These are phyloP conservation scores for Pseudochromis fuscus DNA, from an alignment of 2,797 vertebrate species.

Conservation along the genomic window DNA sequence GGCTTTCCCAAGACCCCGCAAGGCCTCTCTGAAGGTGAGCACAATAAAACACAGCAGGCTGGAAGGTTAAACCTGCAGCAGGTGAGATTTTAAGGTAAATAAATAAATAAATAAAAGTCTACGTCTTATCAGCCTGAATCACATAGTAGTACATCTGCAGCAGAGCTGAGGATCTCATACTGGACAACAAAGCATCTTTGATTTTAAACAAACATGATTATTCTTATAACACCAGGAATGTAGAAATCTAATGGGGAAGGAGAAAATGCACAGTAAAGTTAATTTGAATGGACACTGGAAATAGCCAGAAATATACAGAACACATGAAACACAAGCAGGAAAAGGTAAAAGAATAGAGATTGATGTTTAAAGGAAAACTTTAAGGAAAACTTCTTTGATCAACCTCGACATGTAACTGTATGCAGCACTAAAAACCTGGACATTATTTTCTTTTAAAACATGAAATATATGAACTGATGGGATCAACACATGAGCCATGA, in stretches of 20 bases:
- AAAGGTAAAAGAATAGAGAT: too few relatives aligned
- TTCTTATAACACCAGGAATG: not conserved
- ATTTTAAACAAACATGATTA: not conserved
- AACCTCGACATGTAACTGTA: too few relatives aligned
- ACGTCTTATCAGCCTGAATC: conserved; percentile 34
- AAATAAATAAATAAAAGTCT: conserved; percentile 17
- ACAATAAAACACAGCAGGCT: conserved; percentile 66
- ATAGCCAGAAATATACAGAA: too few relatives aligned
- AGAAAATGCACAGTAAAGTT: not conserved
- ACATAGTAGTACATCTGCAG: conserved; percentile 40
- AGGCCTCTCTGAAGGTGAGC: conserved; percentile 72
- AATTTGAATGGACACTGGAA: not conserved
- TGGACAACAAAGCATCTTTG: not conserved
- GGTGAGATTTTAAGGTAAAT: conserved; percentile 52
- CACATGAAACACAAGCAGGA: too few relatives aligned
- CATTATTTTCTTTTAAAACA: too few relatives aligned
- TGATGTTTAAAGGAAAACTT: too few relatives aligned
- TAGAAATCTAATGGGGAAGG: too few relatives aligned
- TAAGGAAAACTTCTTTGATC: too few relatives aligned
- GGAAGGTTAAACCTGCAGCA: conserved; percentile 70
- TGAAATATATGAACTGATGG: too few relatives aligned
- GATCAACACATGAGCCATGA: too few relatives aligned
- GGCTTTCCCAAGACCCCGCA: conserved; percentile 65
- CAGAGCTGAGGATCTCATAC: not conserved
- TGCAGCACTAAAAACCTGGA: too few relatives aligned